Base-by-base conservation (phyloP, 2,888 invertebrate species). In the Dermolepida albohirtum region DNA sequence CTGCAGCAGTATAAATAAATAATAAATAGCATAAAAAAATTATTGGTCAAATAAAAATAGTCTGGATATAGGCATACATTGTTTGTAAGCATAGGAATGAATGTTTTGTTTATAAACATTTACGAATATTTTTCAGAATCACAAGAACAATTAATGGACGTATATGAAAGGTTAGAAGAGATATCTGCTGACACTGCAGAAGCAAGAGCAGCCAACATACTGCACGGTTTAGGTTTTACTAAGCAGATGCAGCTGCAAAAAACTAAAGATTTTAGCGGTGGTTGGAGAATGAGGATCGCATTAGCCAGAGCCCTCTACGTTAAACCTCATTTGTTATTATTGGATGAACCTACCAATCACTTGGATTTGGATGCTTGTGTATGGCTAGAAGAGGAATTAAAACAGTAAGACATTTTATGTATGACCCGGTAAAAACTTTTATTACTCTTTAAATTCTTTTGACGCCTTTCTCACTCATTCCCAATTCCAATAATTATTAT, bases 251-350 rank as follows among this genome's bases (percentile, higher is more conserved):
- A 98, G 72, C 89, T 82, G 81, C 87, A 94, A 84, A 89, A 95
- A 76, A 94, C 94, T 65, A 94, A 91, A 85, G 94, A 94, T 80
- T 95, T 95, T 82, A 93, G 93, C 40, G 94, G 94, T 88, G 91
- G 99, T 78, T 99, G 99, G 99, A 89, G 99, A 69, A 99, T 99
- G 99, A 89, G 99, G 75, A 98, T 99, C 72, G 98, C 98, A 1
- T 85, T 99, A 67, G 98, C 98, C 5, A 89, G 98, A 76, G 99
- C 99, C 1, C 85, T 99, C 43, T 99, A 98, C 82, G 93, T 99
- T 51, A 99, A 98, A 83, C 99, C 99, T 0, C 99, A 99, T 79
- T 85, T 99, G 68, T 85, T 99, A 73, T 86, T 99, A 77, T 87
- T 99, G 41, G 99, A 99, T 83, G 99, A 99, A 85, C 99, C 99